Conservation (phyloP, 1,140 invertebrate genomes). For the Chlorops oryzae region DNA sequence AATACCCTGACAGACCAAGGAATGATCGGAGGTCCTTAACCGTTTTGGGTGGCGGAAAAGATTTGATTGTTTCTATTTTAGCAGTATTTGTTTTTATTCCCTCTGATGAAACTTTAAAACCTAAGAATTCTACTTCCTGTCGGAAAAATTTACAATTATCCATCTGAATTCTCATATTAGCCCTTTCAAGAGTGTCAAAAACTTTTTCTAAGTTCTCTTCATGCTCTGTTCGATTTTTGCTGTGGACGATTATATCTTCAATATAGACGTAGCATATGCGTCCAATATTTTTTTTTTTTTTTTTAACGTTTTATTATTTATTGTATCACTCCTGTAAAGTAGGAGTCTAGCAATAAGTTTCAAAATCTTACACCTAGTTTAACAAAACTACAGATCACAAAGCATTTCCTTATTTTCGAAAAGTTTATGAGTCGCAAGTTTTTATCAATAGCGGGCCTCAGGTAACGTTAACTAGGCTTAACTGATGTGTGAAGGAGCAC, state of each 20-base stretch:
- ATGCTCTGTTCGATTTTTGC: constrained; percentile 23
- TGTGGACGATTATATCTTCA: constrained; percentile 4
- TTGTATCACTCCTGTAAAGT: too few species aligned
- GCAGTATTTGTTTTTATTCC: constrained; percentile 18
- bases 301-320: too few species aligned
- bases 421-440: too few species aligned
- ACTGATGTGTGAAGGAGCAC: too few species aligned
- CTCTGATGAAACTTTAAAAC: constrained; percentile 15
- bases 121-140: constrained; percentile 18
- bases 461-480: too few species aligned
- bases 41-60: constrained; percentile 12
- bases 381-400: too few species aligned
- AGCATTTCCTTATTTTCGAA: too few species aligned
- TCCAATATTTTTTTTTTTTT: too few species aligned
- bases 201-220: constrained; percentile 29
- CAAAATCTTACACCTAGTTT: too few species aligned
- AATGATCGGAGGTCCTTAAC: constrained; percentile 17
- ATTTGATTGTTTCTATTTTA: constrained; percentile 11
- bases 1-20: constrained; percentile 30
- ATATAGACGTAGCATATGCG: constrained; percentile 6
- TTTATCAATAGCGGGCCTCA: too few species aligned
- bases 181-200: constrained; percentile 28
- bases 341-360: too few species aligned
- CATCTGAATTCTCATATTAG: constrained; percentile 20
- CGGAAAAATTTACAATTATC: constrained; percentile 29